Evolutionary conservation across 2,888 invertebrate species (phyloP), one percentile per base, ranked within the genome.

Genomic region (Xestia xanthographa): DNA sequence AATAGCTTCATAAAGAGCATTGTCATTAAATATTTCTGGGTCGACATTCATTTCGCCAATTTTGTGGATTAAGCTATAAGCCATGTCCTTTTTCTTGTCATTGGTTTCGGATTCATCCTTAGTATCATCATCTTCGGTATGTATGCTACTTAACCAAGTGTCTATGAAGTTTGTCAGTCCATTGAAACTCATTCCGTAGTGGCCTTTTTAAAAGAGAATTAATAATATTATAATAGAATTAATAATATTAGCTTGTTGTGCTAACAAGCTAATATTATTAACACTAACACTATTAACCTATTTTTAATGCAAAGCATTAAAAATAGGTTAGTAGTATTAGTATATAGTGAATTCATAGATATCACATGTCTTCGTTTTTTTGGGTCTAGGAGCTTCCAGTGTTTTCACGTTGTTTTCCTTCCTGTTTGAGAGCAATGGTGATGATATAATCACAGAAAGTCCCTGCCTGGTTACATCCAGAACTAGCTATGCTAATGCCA

Each of bases 21-120:
- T 89, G 62, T 94, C 92, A 12, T 92, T 89, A 4, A 93, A 89
- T 75, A 92, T 85, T 63, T 92, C 91, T 38, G 92, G 92, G 66
- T 93, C 91, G 72, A 92, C 84, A 85, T 94, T 93, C 50, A 94
- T 86, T 84, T 92, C 91, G 8, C 88, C 89, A 66, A 94, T 87
- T 88, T 91, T 92, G 53, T 89, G 86, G 14, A 90, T 86, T 56
- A 94, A 75, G 84, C 86, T 91, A 50, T 78, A 86, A 20, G 87
- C 85, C 48, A 92, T 78, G 34, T 89, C 86, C 83, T 92, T 90
- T 85, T 91, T 93, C 9, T 90, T 71, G 22, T 84, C 82, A 43
- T 87, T 80, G 0, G 80, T 78, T 69, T 85, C 86, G 62, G 89
- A 87, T 45, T 90, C 85, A 73, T 85, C 83, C 20, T 84, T 75